A percentile compares a stretch with the other conserved stretches of the same genome.
These are phyloP conservation scores for Rhopilema esculentum DNA, from an alignment of 30 jellyfish, hydroid and myxozoan genomes.

Conservation along the genomic window DNA sequence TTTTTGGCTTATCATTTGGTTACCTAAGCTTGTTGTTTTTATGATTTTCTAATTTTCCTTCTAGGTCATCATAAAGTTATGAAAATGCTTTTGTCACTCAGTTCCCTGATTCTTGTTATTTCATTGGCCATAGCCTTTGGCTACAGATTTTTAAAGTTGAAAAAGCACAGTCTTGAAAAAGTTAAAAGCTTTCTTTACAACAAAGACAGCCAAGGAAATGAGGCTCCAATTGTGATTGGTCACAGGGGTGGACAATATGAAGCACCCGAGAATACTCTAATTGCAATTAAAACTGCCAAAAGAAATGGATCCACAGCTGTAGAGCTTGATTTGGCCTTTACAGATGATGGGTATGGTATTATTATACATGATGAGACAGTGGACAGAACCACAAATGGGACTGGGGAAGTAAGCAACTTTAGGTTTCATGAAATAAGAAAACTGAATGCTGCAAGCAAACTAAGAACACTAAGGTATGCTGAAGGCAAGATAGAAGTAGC, in stretches of 20 bases:
- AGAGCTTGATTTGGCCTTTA: slow-evolving; percentile 84
- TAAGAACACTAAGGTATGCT: slow-evolving; percentile 18
- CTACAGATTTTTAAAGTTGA: slow-evolving; percentile 64
- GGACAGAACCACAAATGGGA: slow-evolving; percentile 86
- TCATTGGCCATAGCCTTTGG: slow-evolving; percentile 31
- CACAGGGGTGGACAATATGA: slow-evolving; percentile 95
- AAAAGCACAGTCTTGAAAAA: slow-evolving; percentile 44
- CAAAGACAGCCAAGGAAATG: slow-evolving; percentile 8
- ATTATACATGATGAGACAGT: slow-evolving; percentile 89
- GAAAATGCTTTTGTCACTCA: neutral
- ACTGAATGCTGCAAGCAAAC: slow-evolving; percentile 80
- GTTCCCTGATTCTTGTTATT: slow-evolving; percentile 17
- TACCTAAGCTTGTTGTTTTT: neutral
- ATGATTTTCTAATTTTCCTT: neutral
- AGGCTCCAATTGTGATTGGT: slow-evolving; percentile 77
- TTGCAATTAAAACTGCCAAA: slow-evolving; percentile 82
- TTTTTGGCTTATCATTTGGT: no score
- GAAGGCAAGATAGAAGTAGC: slow-evolving; percentile 10
- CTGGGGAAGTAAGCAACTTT: slow-evolving; percentile 54
- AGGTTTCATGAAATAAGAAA: slow-evolving; percentile 68
- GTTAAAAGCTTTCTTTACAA: slow-evolving; percentile 21
- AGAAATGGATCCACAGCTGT: slow-evolving; percentile 93
- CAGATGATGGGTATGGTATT: slow-evolving; percentile 81
- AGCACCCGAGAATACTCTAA: slow-evolving; percentile 93
- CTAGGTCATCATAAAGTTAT: neutral